Percentiles rank a stretch among this genome's conserved stretches.
phyloP scores from a whole-genome alignment of 2,888 invertebrate genomes.

The Linnaemya tessellans region DNA sequence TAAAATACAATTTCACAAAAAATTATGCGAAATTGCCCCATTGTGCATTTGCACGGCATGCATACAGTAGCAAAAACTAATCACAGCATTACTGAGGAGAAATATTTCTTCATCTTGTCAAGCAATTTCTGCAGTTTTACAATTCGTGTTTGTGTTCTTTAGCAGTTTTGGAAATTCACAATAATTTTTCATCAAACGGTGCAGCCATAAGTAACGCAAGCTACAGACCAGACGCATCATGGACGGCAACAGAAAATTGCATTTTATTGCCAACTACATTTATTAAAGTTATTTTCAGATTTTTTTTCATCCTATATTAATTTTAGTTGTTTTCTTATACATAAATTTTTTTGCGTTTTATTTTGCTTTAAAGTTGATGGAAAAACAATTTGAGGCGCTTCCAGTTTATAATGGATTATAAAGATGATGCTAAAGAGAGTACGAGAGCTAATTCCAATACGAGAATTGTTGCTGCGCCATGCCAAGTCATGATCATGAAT shows the following conservation, averaged over 20 bases:
- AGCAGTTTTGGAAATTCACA: constrained; percentile 28
- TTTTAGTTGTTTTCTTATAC: constrained; percentile 7
- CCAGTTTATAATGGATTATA: constrained; percentile 58
- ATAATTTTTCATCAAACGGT: constrained; percentile 30
- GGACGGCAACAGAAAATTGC: constrained; percentile 51
- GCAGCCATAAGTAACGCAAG: background rate
- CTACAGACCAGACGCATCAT: constrained; percentile 10
- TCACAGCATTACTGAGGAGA: constrained; percentile 53
- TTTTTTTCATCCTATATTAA: constrained; percentile 3
- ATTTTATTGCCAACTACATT: constrained; percentile 57
- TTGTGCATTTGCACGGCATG: constrained; percentile 10
- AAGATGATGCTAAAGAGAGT: constrained; percentile 13
- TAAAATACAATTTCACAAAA: too few species aligned
- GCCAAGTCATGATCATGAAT: constrained; percentile 57
- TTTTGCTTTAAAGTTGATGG: constrained; percentile 30
- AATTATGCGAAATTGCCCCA: constrained; percentile 3
- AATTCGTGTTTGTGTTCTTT: constrained; percentile 30
- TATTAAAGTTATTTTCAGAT: constrained; percentile 11
- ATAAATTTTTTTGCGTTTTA: constrained; percentile 15
- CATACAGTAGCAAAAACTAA: constrained; percentile 64
- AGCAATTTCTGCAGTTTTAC: constrained; percentile 42
- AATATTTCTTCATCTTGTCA: constrained; percentile 53
- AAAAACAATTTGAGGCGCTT: constrained; percentile 65
- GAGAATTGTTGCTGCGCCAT: background rate
- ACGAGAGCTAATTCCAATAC: constrained; percentile 15